A percentile compares a stretch with the other conserved stretches of the same genome.
Evolutionary conservation across 2,113 vertebrate genomes (phyloP).

Genomic region (Gallinago media): DNA sequence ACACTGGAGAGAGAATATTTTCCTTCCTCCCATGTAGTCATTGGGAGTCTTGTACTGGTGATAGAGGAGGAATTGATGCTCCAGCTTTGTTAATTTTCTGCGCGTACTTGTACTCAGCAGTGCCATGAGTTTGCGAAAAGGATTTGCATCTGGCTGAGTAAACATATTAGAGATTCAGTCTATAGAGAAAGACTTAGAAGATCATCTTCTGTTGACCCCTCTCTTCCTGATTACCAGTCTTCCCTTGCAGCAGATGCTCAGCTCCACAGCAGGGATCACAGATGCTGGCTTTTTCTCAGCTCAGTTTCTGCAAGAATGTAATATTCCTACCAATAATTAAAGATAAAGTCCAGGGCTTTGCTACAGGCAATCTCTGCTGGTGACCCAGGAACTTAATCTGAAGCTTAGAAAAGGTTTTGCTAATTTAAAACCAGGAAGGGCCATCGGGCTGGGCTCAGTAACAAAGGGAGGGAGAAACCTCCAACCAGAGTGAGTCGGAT

Average conservation of each 20-base stretch:
- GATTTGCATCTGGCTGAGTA: slow-evolving; percentile 44
- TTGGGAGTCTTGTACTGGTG: background rate
- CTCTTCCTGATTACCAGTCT: slow-evolving; percentile 36
- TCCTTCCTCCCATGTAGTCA: background rate
- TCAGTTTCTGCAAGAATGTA: slow-evolving; percentile 11
- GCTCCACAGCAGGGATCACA: slow-evolving; percentile 19
- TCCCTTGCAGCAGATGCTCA: slow-evolving; percentile 4
- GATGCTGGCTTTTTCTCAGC: slow-evolving; percentile 21
- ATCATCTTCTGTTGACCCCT: slow-evolving; percentile 45
- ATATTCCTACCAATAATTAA: background rate
- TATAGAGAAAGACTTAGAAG: slow-evolving; percentile 25
- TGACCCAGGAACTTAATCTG: slow-evolving; percentile 28
- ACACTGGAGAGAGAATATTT: background rate
- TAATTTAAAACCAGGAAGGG: slow-evolving; percentile 32
- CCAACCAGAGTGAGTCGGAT: background rate
- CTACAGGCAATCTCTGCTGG: slow-evolving; percentile 21
- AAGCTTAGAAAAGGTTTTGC: slow-evolving; percentile 34
- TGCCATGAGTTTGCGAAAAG: background rate
- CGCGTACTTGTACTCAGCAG: background rate
- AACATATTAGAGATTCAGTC: slow-evolving; percentile 48
- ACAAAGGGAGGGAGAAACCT: background rate
- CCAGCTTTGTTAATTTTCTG: slow-evolving; percentile 16
- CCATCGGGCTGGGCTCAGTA: background rate
- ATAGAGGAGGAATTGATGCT: background rate
- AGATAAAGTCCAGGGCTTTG: slow-evolving; percentile 33